Evolutionary conservation across 2,888 invertebrate genomes (phyloP), one percentile per base, ranked within the genome.

Genomic region (Brachypterus glaber): DNA sequence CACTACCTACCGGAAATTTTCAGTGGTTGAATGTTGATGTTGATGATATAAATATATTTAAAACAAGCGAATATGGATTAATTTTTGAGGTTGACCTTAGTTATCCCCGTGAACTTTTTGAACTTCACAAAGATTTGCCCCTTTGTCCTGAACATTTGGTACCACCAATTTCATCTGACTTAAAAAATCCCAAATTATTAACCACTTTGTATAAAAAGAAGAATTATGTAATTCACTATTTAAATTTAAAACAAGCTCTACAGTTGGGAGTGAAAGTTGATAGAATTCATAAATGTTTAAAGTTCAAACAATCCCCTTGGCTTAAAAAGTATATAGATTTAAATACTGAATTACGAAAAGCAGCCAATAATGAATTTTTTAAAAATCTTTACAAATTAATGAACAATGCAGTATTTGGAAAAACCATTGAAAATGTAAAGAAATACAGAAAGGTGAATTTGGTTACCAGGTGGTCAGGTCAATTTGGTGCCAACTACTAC

Each of bases 221-320:
- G 21, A 21, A 21, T 21, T 21, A 21, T 21, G 9, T 9, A 21
- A 21, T 21, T 34, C 24, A 17, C 5, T 35, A 35, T 16, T 13
- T 3, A 17, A 16, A 35, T 35, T 17, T 29, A 12, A 35, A 35
- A 12, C 35, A 35, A 35, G 15, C 17, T 14, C 14, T 35, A 9
- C 7, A 11, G 17, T 13, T 26, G 9, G 37, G 37, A 16, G 17
- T 37, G 16, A 15, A 15, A 16, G n/a, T 32, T 2, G 15, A 17
- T 4, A 37, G 31, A 37, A 37, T 32, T 18, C 25, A 33, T 24
- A 37, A 16, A 32, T 17, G 30, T 26, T 17, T 37, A 16, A 37
- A 37, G 21, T 37, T 37, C 16, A 32, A 32, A 21, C 32, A 37
- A 18, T 13, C 21, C 4, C 8, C 26, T 31, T 2, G 37, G 26